Conservation (phyloP, 2,797 vertebrate species). For the Lithobates sylvaticus region DNA sequence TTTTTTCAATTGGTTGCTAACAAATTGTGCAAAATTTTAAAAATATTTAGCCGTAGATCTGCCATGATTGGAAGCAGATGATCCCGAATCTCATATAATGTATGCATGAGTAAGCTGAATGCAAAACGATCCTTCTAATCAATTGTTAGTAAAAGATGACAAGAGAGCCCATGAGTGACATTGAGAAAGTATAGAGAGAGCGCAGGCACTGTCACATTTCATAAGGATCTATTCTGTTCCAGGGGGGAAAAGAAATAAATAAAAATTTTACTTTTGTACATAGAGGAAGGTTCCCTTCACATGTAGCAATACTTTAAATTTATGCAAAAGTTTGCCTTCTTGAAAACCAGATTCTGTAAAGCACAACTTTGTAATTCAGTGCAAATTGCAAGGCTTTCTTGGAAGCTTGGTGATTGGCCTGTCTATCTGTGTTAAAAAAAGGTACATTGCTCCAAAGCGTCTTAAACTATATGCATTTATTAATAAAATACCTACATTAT, state of each 20-base stretch:
- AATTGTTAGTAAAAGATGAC: constrained; percentile 53
- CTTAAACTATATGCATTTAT: constrained; percentile 60
- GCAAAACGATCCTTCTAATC: constrained; percentile 66
- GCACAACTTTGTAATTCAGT: constrained; percentile 58
- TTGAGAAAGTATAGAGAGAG: background rate
- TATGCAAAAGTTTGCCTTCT: constrained; percentile 48
- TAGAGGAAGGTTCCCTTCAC: constrained; percentile 29
- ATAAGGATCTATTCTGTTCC: no score
- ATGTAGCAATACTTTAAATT: constrained; percentile 56
- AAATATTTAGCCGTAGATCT: constrained; percentile 32
- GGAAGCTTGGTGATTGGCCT: constrained; percentile 32
- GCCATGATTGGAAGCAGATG: constrained; percentile 5
- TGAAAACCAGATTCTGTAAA: constrained; percentile 43
- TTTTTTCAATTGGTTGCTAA: constrained; percentile 67
- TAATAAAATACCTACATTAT: constrained; percentile 58
- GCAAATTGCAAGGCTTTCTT: constrained; percentile 43
- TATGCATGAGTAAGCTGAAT: constrained; percentile 71
- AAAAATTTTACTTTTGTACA: constrained; percentile 25
- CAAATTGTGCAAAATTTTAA: constrained; percentile 5
- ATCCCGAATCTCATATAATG: constrained; percentile 70
- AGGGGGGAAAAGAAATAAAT: background rate
- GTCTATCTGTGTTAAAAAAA: constrained; percentile 49
- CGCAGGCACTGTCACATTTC: background rate
- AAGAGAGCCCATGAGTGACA: constrained; percentile 28
- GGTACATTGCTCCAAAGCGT: constrained; percentile 56